Base-by-base conservation (phyloP, 2,888 invertebrate species). In the Podabrus alpinus region DNA sequence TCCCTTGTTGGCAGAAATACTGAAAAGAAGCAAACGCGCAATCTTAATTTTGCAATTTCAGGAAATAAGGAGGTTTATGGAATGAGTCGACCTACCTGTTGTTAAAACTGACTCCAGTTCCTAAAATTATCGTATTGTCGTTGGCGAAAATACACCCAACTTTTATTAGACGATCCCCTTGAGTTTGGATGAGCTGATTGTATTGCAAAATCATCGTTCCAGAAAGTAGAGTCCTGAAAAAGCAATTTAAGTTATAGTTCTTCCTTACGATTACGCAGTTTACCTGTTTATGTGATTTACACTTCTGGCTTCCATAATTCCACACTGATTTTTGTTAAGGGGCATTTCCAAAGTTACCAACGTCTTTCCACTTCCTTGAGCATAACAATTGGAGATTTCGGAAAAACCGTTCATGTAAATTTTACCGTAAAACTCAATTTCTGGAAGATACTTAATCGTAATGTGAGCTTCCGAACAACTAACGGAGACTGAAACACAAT, bases 141-240 rank as follows among this genome's bases (percentile, higher is more conserved):
- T 87, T 87, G 61, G 89, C 89, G 79, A 93, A 90, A n/a, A 94
- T 92, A 83, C 95, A 95, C 0, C 94, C 94, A 5, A 95, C 92
- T 81, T 93, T 92, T 73, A 95, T 92, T 81, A 95, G 91, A 74
- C 95, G 91, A 87, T 96, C 96, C 0, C 94, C 95, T 75, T 94
- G 92, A 15, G 95, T 93, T 87, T 96, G 95, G 75, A 96, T 94
- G 80, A 95, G 92, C 0, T 93, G 92, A 87, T 96, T 95, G 86
- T 94, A 94, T 86, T 96, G 96, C 69, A 96, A 90, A 82, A 95
- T 92, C 81, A 96, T 90, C 83, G 94, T 91, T 19, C 92, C 92
- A 83, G 93, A 93, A 62, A 94, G 91, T 83, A 94, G 90, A 3
- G 93, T 94, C 83, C 95, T 95, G 82, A 64, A 64, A 62, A 10